phyloP scores from a whole-genome alignment of 2,113 vertebrate species.

The Cynocephalus volans region DNA sequence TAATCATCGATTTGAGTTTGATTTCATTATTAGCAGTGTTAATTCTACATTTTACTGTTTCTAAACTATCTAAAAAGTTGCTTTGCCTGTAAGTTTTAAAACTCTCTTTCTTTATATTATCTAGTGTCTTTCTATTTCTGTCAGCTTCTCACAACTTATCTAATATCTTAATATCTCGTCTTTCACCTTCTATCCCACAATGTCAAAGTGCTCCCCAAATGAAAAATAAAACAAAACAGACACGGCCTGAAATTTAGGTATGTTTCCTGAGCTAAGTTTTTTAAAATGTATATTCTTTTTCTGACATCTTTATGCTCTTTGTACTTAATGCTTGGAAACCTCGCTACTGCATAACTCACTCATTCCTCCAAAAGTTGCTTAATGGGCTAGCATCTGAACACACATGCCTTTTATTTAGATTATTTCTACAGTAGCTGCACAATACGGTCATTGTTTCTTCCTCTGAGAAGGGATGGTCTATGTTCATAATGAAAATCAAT shows the following conservation, averaged over 20 bases:
- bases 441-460: background rate
- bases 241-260: background rate
- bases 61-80: conserved; percentile 28
- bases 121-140: background rate
- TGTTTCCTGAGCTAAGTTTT: background rate
- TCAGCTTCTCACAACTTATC: background rate
- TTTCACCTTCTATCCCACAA: conserved; percentile 30
- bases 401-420: background rate
- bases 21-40: background rate
- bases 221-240: conserved; percentile 38
- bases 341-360: background rate
- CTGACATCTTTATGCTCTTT: conserved; percentile 18
- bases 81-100: conserved; percentile 15
- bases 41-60: background rate
- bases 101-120: background rate
- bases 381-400: background rate
- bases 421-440: background rate
- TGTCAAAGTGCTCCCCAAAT: background rate
- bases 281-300: background rate
- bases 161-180: conserved; percentile 29
- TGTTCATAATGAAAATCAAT: background rate
- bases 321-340: background rate
- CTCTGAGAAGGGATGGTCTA: background rate
- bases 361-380: background rate
- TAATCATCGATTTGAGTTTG: conserved; percentile 23